A percentile compares a stretch with the other conserved stretches of the same genome.
Evolutionary conservation across 2,888 invertebrate genomes (phyloP).

Genomic region (Orchesella flavescens): DNA sequence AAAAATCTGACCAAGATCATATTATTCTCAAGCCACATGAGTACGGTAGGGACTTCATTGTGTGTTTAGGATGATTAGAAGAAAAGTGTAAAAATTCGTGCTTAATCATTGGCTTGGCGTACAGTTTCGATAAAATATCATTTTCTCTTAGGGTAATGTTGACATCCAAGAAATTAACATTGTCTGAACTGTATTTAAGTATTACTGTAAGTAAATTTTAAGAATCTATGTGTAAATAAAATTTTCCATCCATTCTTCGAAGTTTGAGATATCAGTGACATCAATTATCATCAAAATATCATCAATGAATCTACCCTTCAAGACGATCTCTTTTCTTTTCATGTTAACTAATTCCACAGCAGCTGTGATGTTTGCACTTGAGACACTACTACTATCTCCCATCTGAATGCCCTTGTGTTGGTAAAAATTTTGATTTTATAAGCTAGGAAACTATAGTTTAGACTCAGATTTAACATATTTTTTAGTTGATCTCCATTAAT

Average conservation of each 20-base stretch:
- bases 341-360: constrained; percentile 29
- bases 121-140: constrained; percentile 5
- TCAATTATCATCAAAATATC: constrained; percentile 27
- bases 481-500: not conserved
- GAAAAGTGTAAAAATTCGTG: constrained; percentile 22
- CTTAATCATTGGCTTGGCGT: constrained; percentile 29
- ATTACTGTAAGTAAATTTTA: constrained; percentile 31
- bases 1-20: constrained; percentile 12
- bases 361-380: constrained; percentile 39
- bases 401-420: constrained; percentile 35
- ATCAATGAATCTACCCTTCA: constrained; percentile 38
- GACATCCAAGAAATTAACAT: constrained; percentile 23
- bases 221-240: constrained; percentile 12
- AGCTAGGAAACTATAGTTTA: constrained; percentile 34
- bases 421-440: constrained; percentile 10
- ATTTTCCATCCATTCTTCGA: not conserved
- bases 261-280: not conserved
- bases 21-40: constrained; percentile 34
- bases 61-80: constrained; percentile 33
- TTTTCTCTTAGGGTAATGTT: not conserved
- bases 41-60: constrained; percentile 23
- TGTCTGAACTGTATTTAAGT: not conserved
- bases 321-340: constrained; percentile 17
- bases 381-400: constrained; percentile 41
- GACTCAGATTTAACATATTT: constrained; percentile 8